These are phyloP conservation scores for Dorcus hopei DNA, from an alignment of 2,888 invertebrate genomes.

Conservation along the genomic window DNA sequence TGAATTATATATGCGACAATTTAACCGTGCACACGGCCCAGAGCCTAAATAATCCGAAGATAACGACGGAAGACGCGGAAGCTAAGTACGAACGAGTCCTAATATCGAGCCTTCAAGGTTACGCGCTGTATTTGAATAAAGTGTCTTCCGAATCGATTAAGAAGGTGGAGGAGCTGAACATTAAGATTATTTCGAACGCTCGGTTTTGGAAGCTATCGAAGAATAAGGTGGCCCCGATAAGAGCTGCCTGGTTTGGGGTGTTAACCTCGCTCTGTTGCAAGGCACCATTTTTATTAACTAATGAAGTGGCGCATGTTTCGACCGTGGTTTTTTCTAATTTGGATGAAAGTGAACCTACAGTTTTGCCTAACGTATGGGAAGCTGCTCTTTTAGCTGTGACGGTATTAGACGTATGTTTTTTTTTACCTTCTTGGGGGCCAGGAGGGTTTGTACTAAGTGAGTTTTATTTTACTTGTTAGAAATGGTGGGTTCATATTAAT, in stretches of 20 bases:
- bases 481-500: slow-evolving; percentile 68
- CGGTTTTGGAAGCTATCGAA: slow-evolving; percentile 74
- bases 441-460: neutral
- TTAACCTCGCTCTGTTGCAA: slow-evolving; percentile 61
- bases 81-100: slow-evolving; percentile 66
- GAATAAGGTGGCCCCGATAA: slow-evolving; percentile 52
- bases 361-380: slow-evolving; percentile 72
- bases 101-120: slow-evolving; percentile 63
- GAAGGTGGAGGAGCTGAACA: slow-evolving; percentile 54
- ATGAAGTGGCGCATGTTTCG: slow-evolving; percentile 56
- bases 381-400: slow-evolving; percentile 62
- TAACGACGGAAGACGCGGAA: slow-evolving; percentile 64
- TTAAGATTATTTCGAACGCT: slow-evolving; percentile 55
- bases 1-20: slow-evolving; percentile 70
- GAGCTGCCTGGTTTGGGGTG: slow-evolving; percentile 67
- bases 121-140: slow-evolving; percentile 60
- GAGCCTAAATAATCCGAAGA: slow-evolving; percentile 53
- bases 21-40: slow-evolving; percentile 59
- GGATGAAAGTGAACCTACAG: slow-evolving; percentile 66
- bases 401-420: slow-evolving; percentile 52
- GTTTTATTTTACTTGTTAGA: slow-evolving; percentile 50
- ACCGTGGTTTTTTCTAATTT: slow-evolving; percentile 61
- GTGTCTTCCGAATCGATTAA: slow-evolving; percentile 53
- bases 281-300: slow-evolving; percentile 53
- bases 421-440: neutral